Conservation (phyloP, 1,140 invertebrate species). For the Harlomillsia oculata region DNA sequence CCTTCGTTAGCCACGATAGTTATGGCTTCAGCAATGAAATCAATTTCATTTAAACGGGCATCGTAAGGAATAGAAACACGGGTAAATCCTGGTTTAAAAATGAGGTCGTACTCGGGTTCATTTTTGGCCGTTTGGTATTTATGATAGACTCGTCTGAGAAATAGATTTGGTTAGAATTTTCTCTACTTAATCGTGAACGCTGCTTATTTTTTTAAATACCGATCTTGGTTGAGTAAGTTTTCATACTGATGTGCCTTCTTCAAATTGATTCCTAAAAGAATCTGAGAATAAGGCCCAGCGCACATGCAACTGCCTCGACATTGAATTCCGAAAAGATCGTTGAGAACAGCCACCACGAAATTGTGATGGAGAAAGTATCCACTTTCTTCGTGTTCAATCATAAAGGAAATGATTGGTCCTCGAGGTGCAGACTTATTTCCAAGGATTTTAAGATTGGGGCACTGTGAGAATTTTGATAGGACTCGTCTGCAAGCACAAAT, state of each 20-base stretch:
- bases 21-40: conserved; percentile 72
- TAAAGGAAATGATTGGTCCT: conserved; percentile 74
- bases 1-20: conserved; percentile 74
- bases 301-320: conserved; percentile 74
- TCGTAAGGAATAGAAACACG: conserved; percentile 77
- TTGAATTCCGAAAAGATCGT: conserved; percentile 87
- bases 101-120: conserved; percentile 57
- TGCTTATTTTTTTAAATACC: too few species aligned
- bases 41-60: conserved; percentile 63
- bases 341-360: conserved; percentile 74
- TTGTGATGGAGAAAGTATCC: conserved; percentile 82
- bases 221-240: conserved; percentile 60
- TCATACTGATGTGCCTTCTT: conserved; percentile 66
- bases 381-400: conserved; percentile 57
- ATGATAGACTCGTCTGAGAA: conserved; percentile 47
- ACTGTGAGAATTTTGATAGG: conserved; percentile 32
- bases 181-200: too few species aligned
- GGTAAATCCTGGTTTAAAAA: conserved; percentile 74
- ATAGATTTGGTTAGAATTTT: too few species aligned
- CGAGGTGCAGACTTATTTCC: conserved; percentile 58
- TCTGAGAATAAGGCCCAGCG: conserved; percentile 73
- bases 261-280: conserved; percentile 71
- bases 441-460: conserved; percentile 53
- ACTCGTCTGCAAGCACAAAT: conserved; percentile 5
- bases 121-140: conserved; percentile 49